A percentile compares a stretch with the other conserved stretches of the same genome.
Evolutionary conservation across 2,888 invertebrate species (phyloP).

Genomic region (Anthophora plumipes): DNA sequence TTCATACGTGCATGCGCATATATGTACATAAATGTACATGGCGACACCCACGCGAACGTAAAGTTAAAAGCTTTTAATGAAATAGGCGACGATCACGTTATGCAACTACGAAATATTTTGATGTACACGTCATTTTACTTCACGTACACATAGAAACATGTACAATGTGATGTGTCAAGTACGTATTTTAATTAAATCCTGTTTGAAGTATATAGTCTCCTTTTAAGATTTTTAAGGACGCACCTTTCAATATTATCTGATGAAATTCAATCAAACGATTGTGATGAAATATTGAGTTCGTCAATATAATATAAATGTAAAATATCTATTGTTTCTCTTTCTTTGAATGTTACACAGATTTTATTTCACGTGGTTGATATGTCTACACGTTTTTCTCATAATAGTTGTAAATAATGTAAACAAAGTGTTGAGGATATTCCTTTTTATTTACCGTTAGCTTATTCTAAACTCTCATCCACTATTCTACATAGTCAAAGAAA

Average conservation of each 20-base stretch:
- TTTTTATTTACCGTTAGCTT: too few relatives aligned
- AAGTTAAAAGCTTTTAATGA: constrained; percentile 25
- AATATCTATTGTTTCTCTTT: background rate
- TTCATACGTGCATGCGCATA: background rate
- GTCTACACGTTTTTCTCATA: too few relatives aligned
- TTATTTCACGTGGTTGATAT: background rate
- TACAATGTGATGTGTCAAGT: too few relatives aligned
- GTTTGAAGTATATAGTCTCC: background rate
- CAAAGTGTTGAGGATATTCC: too few relatives aligned
- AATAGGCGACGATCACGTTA: constrained; percentile 8
- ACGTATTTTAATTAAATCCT: constrained; percentile 29
- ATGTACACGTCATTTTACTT: background rate
- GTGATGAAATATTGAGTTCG: background rate
- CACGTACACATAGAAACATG: too few relatives aligned
- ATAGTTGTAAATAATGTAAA: too few relatives aligned
- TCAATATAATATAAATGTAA: background rate
- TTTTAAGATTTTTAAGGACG: background rate
- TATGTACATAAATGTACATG: background rate
- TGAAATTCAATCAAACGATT: constrained; percentile 13
- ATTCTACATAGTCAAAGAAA: too few relatives aligned
- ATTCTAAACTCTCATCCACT: too few relatives aligned
- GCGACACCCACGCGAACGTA: too few relatives aligned
- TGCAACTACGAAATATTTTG: background rate
- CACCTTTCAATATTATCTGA: background rate
- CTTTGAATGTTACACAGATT: background rate